These are phyloP conservation scores for Diceros bicornis DNA, from an alignment of 2,797 vertebrate genomes.

Conservation along the genomic window DNA sequence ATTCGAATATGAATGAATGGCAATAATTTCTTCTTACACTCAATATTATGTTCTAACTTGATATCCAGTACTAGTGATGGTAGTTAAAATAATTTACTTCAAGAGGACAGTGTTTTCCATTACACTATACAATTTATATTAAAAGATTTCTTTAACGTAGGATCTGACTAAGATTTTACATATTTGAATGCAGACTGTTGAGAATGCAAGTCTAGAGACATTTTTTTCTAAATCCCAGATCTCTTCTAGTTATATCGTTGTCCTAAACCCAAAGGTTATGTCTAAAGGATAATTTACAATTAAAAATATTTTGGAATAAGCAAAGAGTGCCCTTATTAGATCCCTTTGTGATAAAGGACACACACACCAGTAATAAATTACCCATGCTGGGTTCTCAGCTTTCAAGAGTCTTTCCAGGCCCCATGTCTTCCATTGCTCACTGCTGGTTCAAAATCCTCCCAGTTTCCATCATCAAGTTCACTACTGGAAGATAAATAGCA, in stretches of 20 bases:
- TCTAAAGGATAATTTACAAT: not conserved
- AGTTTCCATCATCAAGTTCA: not conserved
- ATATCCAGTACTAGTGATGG: not conserved
- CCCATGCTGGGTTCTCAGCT: not conserved
- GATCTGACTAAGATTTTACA: not conserved
- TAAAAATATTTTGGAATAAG: not conserved
- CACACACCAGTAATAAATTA: not conserved
- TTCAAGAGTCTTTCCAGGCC: not conserved
- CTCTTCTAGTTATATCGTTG: not conserved
- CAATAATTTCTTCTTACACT: not conserved
- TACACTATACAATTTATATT: not conserved
- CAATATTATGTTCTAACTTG: not conserved
- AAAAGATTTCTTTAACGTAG: not conserved
- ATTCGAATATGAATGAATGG: not conserved
- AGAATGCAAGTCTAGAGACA: not conserved
- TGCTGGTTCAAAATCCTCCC: not conserved
- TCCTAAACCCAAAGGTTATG: not conserved
- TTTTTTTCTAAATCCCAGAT: not conserved
- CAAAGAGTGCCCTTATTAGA: not conserved
- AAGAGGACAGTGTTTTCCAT: not conserved
- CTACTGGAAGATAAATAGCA: not conserved
- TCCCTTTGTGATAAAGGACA: not conserved
- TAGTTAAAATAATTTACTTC: not conserved
- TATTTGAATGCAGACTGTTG: not conserved
- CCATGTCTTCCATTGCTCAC: not conserved